These are phyloP conservation scores for Netelia virgata DNA, from an alignment of 2,888 invertebrate genomes.

Conservation along the genomic window DNA sequence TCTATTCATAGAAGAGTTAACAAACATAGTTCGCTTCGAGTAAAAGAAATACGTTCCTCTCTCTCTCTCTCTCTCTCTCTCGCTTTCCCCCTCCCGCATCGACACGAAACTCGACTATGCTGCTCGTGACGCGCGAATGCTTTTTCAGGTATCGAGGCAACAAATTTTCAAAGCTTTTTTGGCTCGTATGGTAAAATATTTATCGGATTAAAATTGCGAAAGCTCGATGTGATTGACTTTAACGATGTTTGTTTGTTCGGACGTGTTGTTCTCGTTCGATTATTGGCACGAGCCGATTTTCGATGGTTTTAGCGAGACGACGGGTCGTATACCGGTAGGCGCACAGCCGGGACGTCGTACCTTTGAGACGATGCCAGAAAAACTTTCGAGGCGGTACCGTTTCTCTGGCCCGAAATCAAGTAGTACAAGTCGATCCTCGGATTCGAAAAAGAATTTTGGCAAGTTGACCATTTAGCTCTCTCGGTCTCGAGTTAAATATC, in stretches of 20 bases:
- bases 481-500: conserved; percentile 28
- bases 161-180: background rate
- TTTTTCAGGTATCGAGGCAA: background rate
- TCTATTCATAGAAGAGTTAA: conserved; percentile 61
- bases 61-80: background rate
- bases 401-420: conserved; percentile 70
- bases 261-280: conserved; percentile 50
- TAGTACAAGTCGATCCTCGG: conserved; percentile 67
- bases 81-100: background rate
- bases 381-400: conserved; percentile 58
- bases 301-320: conserved; percentile 9
- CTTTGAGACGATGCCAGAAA: conserved; percentile 68
- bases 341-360: conserved; percentile 39
- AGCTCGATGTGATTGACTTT: conserved; percentile 54
- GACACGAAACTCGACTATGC: no score
- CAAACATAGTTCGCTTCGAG: conserved; percentile 25
- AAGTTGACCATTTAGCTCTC: conserved; percentile 59
- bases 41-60: background rate
- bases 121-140: no score
- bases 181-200: no score
- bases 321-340: conserved; percentile 17
- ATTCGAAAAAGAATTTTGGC: conserved; percentile 69
- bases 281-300: conserved; percentile 52
- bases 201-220: background rate
- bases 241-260: conserved; percentile 62